A percentile compares a stretch with the other conserved stretches of the same genome.
These are phyloP conservation scores for Kuschelorhynchus macadamiae DNA, from an alignment of 2,888 invertebrate genomes.

Conservation along the genomic window DNA sequence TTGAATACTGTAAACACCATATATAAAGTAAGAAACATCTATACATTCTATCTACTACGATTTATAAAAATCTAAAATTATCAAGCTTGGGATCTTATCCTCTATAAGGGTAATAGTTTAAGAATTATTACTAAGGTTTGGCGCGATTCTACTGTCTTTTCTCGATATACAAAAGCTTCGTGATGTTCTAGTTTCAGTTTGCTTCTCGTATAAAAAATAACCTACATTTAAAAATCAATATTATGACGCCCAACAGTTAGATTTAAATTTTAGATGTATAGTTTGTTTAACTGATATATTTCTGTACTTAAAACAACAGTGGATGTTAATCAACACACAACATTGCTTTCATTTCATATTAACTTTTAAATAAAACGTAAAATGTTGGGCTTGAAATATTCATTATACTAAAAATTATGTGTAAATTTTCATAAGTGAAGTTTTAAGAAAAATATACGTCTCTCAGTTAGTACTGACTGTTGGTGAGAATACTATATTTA, in stretches of 20 bases:
- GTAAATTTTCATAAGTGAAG: slow-evolving; percentile 46
- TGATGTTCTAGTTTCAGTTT: slow-evolving; percentile 47
- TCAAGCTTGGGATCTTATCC: slow-evolving; percentile 64
- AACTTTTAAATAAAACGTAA: slow-evolving; percentile 8
- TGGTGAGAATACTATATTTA: slow-evolving; percentile 51
- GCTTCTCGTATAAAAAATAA: slow-evolving; percentile 50
- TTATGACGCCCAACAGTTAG: slow-evolving; percentile 27
- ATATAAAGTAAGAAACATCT: slow-evolving; percentile 67
- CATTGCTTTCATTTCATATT: slow-evolving; percentile 5
- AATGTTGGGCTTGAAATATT: slow-evolving; percentile 28
- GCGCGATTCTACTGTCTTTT: slow-evolving; percentile 52
- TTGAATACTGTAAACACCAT: slow-evolving; percentile 69
- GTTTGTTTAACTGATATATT: slow-evolving; percentile 11
- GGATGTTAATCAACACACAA: neutral
- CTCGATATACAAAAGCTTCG: slow-evolving; percentile 42
- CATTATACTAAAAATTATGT: slow-evolving; percentile 27
- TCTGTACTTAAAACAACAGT: neutral
- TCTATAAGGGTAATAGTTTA: slow-evolving; percentile 54
- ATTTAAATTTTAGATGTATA: slow-evolving; percentile 10
- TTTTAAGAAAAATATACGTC: slow-evolving; percentile 53
- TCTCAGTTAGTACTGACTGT: slow-evolving; percentile 47
- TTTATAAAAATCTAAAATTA: slow-evolving; percentile 66
- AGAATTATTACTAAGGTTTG: slow-evolving; percentile 42
- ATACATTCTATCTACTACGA: slow-evolving; percentile 60
- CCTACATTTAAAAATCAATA: slow-evolving; percentile 43